Evolutionary conservation across 1,140 invertebrate genomes (phyloP), one percentile per base, ranked within the genome.

Genomic region (Pogonognathellus flavescens): DNA sequence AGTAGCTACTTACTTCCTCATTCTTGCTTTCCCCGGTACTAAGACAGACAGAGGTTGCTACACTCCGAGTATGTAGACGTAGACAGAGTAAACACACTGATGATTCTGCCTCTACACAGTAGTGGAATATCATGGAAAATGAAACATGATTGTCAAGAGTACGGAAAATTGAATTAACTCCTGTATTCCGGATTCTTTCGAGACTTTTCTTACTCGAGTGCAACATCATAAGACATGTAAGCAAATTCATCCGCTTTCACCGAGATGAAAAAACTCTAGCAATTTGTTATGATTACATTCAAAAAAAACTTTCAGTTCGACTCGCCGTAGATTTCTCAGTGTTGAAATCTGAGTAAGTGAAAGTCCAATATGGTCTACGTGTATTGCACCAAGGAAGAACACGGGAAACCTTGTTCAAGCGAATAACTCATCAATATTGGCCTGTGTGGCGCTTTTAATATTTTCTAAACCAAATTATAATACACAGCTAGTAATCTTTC

Each of bases 271-370:
- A 76, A 76, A 50, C 70, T 76, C 25, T 11, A 3, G 70, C 70
- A 76, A 76, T 76, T 76, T 76, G 70, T 76, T 76, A 76, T 76
- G 70, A 76, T 76, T 76, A 76, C 70, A 76, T 76, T 76, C 70
- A 76, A 76, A 66, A 76, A 66, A 72, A 76, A 76, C 70, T 76
- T 76, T 76, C 70, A 49, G 7, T 76, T 76, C 9, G 9, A 76
- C 31, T 76, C 25, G 49, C 41, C n/a, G 16, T 76, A 16, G n/a
- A 76, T 76, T 76, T 76, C 70, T 76, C 70, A 76, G 49, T 41
- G 70, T 50, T 41, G 70, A 76, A 76, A 76, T 76, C 70, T 76
- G 70, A 76, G 70, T n/a, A 41, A 41, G 31, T 76, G 70, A 76
- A 76, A 76, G 70, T 20, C 62, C 62, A 25, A 66, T 66, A 13